Evolutionary conservation across 2,797 vertebrate species (phyloP), one percentile per base, ranked within the genome.

Genomic region (Micrastur ruficollis): DNA sequence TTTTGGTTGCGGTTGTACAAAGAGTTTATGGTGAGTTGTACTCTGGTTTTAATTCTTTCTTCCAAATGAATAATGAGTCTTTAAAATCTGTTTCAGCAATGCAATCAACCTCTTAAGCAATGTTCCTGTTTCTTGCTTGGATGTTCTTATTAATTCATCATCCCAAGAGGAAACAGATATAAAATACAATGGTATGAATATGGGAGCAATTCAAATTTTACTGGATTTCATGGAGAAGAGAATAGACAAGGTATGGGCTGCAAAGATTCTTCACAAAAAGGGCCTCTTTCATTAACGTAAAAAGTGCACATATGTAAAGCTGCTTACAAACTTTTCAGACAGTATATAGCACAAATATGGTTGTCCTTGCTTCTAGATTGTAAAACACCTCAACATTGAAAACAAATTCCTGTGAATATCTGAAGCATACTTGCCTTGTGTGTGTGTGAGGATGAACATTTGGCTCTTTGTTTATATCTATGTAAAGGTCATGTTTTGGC

Each of bases 81-180:
- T 97, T 90, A 56, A 93, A 97, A 97, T 97, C 81, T 97, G 75
- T 98, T 96, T 94, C 97, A 99, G 99, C 97, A 99, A 99, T 96
- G 98, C 99, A n/a, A 96, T 99, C 96, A 99, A 99, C 97, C 98
- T 99, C 96, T 98, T 99, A 95, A 99, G 99, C 97, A 99, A 99
- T 97, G 98, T 99, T 97, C 99, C 99, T 0, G 98, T 99, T 90
- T 98, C 98, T 97, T 99, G 99, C 97, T 98, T 99, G 98, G 99
- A 99, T 87, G 99, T 99, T 92, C 98, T 99, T 70, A 99, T 99
- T 85, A 98, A 99, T 70, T 90, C 99, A 42, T 98, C 98, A 46
- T 98, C 98, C 71, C 98, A 99, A 96, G 99, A 98, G 86, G 99
- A 99, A 90, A 98, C 98, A 61, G 96, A 97, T 92, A 96, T 98